Evolutionary conservation across 2,888 invertebrate genomes (phyloP), one percentile per base, ranked within the genome.

Genomic region (Spatulosminthurus flaviceps): DNA sequence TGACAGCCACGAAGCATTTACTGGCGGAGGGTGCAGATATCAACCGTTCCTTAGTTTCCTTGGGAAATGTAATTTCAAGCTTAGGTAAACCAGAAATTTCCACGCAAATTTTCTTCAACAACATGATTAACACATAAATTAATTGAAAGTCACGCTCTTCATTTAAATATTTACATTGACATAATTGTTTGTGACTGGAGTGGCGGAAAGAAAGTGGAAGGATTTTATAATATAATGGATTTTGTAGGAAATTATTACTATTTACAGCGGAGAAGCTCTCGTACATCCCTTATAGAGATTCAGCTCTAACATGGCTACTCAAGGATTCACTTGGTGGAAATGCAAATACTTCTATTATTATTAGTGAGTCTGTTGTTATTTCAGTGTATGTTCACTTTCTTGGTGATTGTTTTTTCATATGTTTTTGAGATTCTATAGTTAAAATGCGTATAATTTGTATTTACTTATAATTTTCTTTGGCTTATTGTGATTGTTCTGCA

Each of bases 281-380:
- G 85, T 94, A 93, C 87, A 92, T 94, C 42, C 94, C 94, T 1
- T 94, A 93, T 87, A 89, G 94, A 82, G 93, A 94, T 87, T 94
- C 94, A 0, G 92, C 93, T 24, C 90, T 94, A 80, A 94, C 94
- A 83, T 94, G 94, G 93, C 90, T 94, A 13, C 89, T 94, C 34
- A 93, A 93, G 87, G 94, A 94, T 87, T 93, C 93, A 83, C 90
- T 94, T 69, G 93, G 93, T 51, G 93, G 94, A 83, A 93, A 93
- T 86, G 92, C 93, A 64, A 91, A 91, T 85, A 93, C 93, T 66
- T 91, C 93, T 86, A 92, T 94, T 89, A 92, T 94, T 85, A 93
- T 94, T 82, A 94, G 94, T 94, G 89, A 90, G 92, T 89, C 85
- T 9, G 16, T 61, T 72, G 34, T 34, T 34, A 7, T 34, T 43